Evolutionary conservation across 2,113 vertebrate species (phyloP).

Genomic region (Pogona vitticeps): DNA sequence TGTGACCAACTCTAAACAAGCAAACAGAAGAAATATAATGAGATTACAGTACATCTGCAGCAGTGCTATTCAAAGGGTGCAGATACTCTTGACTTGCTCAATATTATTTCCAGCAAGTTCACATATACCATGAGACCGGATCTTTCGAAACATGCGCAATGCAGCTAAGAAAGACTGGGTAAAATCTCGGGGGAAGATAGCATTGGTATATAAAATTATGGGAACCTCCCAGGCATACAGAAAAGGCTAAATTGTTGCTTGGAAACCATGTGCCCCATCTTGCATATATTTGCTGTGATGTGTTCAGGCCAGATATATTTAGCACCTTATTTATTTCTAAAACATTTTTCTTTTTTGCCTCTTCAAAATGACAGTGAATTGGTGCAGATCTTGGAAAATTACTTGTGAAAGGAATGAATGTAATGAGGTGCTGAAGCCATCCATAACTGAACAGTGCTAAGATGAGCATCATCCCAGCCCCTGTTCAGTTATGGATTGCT

Average conservation of each 20-base stretch:
- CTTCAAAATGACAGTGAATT: too few relatives aligned
- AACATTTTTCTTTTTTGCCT: too few relatives aligned
- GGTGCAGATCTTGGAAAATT: neutral
- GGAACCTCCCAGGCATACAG: neutral
- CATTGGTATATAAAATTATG: neutral
- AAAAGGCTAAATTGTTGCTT: neutral
- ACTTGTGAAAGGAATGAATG: neutral
- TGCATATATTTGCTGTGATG: too few relatives aligned
- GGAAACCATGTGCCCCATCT: neutral
- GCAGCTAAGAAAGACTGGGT: too few relatives aligned
- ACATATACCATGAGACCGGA: too few relatives aligned
- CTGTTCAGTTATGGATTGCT: neutral
- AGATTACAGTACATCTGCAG: neutral
- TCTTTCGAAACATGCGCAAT: neutral
- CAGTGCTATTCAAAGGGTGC: neutral
- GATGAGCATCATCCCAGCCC: neutral
- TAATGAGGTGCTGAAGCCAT: neutral
- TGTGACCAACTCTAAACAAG: too few relatives aligned
- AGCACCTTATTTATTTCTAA: too few relatives aligned
- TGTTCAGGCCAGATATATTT: too few relatives aligned
- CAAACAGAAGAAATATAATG: neutral
- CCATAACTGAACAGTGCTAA: neutral
- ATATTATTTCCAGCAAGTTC: neutral
- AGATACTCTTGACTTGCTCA: neutral
- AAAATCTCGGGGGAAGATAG: too few relatives aligned